Percentiles rank a stretch among this genome's conserved stretches.
These are phyloP conservation scores for Diadromus collaris DNA, from an alignment of 2,888 invertebrate species.

Conservation along the genomic window DNA sequence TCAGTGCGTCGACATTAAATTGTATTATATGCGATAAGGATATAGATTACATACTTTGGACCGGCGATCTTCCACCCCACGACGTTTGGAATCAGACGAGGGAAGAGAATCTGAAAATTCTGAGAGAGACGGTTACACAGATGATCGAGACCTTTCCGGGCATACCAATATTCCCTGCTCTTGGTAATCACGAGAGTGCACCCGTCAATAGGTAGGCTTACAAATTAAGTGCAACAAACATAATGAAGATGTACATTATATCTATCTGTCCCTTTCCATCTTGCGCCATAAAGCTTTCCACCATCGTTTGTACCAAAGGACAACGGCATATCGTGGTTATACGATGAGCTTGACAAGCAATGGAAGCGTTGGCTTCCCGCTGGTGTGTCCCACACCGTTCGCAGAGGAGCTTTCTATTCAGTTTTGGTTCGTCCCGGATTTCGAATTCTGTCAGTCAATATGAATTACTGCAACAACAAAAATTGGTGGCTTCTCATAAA, in stretches of 20 bases:
- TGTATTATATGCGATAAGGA: constrained; percentile 82
- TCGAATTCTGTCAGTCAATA: constrained; percentile 95
- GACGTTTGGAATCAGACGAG: constrained; percentile 97
- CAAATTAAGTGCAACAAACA: constrained; percentile 41
- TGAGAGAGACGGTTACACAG: constrained; percentile 92
- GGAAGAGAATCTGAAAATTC: constrained; percentile 92
- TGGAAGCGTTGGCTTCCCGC: constrained; percentile 97
- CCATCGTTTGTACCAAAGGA: constrained; percentile 93
- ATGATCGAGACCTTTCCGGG: constrained; percentile 94
- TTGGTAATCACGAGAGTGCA: constrained; percentile 98
- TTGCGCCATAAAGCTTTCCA: constrained; percentile 90
- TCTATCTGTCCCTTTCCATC: background rate
- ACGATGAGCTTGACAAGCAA: constrained; percentile 92
- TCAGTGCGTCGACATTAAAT: background rate
- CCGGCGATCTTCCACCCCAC: constrained; percentile 97
- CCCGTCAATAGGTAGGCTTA: constrained; percentile 93
- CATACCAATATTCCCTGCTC: constrained; percentile 95
- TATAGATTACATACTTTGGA: constrained; percentile 97
- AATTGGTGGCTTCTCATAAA: constrained; percentile 98
- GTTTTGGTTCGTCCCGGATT: constrained; percentile 94
- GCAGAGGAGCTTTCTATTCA: constrained; percentile 95
- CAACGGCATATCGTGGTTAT: constrained; percentile 94
- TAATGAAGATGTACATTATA: background rate
- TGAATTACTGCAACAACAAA: constrained; percentile 97
- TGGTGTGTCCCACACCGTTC: constrained; percentile 92